Evolutionary conservation across 2,797 vertebrate species (phyloP).

Genomic region (Philypnodon macrostomus): DNA sequence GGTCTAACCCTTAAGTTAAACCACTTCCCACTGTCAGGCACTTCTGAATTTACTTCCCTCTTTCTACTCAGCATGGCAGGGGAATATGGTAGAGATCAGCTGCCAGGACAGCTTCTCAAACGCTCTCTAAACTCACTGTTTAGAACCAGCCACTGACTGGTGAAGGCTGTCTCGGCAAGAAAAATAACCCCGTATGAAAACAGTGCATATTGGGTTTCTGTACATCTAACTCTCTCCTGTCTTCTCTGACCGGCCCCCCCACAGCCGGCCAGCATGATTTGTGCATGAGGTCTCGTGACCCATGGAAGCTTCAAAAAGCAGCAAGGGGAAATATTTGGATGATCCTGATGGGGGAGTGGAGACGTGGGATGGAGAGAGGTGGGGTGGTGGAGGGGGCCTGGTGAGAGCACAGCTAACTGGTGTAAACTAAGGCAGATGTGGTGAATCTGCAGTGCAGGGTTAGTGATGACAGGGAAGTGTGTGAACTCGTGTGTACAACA

Average conservation of each 20-base stretch:
- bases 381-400: slow-evolving; percentile 62
- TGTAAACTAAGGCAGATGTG: slow-evolving; percentile 91
- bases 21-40: slow-evolving; percentile 63
- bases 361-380: slow-evolving; percentile 74
- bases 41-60: no score
- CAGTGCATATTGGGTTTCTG: slow-evolving; percentile 91
- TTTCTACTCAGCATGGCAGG: slow-evolving; percentile 48
- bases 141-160: slow-evolving; percentile 71
- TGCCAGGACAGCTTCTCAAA: slow-evolving; percentile 56
- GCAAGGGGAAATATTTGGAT: slow-evolving; percentile 87
- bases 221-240: slow-evolving; percentile 69
- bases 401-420: slow-evolving; percentile 47
- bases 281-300: slow-evolving; percentile 91
- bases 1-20: slow-evolving; percentile 59
- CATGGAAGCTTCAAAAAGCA: slow-evolving; percentile 87
- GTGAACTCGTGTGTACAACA: no score
- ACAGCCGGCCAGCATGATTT: slow-evolving; percentile 88
- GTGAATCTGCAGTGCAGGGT: slow-evolving; percentile 75
- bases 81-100: slow-evolving; percentile 55
- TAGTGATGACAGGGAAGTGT: slow-evolving; percentile 55
- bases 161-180: slow-evolving; percentile 79
- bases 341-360: slow-evolving; percentile 86
- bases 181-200: slow-evolving; percentile 82
- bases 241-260: slow-evolving; percentile 65
- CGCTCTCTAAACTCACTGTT: slow-evolving; percentile 57